Conservation (phyloP, 2,888 invertebrate genomes). For the Andrena bicolor region DNA sequence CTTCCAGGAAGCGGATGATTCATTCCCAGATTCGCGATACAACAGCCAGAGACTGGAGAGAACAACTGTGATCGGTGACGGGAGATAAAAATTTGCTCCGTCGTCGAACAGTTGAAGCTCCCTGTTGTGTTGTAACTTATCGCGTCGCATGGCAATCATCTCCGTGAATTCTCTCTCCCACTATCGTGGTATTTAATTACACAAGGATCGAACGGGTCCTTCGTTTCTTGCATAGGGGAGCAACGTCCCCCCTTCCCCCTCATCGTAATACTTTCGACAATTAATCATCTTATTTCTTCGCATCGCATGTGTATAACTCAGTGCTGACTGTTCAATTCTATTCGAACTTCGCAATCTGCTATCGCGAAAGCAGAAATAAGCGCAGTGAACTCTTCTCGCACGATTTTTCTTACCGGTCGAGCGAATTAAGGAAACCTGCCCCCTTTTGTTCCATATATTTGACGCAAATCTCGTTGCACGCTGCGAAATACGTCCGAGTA, state of each 20-base stretch:
- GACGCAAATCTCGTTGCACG: constrained; percentile 5
- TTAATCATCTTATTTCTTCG: background rate
- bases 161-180: constrained; percentile 22
- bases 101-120: constrained; percentile 35
- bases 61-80: constrained; percentile 46
- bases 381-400: background rate
- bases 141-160: constrained; percentile 36
- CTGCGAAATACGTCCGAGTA: constrained; percentile 15
- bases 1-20: constrained; percentile 73
- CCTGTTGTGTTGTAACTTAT: constrained; percentile 41
- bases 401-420: background rate
- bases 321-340: constrained; percentile 15
- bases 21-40: constrained; percentile 70
- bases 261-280: constrained; percentile 6
- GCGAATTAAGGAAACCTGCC: constrained; percentile 5
- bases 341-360: background rate
- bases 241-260: background rate
- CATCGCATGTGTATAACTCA: constrained; percentile 3
- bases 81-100: constrained; percentile 39
- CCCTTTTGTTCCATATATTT: constrained; percentile 17
- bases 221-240: background rate
- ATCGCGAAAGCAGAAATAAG: background rate
- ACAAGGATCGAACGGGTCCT: constrained; percentile 11
- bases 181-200: constrained; percentile 28
- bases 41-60: constrained; percentile 41